These are phyloP conservation scores for Eupsilia transversa DNA, from an alignment of 2,888 invertebrate species.

Conservation along the genomic window DNA sequence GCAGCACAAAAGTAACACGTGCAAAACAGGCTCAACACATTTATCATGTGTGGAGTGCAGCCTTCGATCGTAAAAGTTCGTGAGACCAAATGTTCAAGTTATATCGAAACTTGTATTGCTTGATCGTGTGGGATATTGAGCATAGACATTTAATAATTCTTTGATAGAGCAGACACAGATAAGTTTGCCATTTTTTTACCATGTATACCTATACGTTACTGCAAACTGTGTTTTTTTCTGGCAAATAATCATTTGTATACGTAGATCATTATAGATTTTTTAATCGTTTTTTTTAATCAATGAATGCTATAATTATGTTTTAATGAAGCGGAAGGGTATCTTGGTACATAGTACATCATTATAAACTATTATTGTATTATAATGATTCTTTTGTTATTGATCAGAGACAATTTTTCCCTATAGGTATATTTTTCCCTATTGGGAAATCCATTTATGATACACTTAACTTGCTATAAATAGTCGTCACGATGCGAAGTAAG, in stretches of 20 bases:
- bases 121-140: slow-evolving; percentile 5
- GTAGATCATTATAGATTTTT: slow-evolving; percentile 13
- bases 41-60: slow-evolving; percentile 49
- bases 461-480: slow-evolving; percentile 37
- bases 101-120: slow-evolving; percentile 44
- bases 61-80: slow-evolving; percentile 62
- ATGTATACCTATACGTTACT: slow-evolving; percentile 10
- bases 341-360: slow-evolving; percentile 9
- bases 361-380: slow-evolving; percentile 11
- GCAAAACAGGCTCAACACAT: slow-evolving; percentile 51
- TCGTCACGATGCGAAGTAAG: slow-evolving; percentile 54
- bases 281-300: slow-evolving; percentile 22
- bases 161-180: not conserved
- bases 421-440: not conserved
- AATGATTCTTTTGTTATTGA: not conserved
- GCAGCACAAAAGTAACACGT: slow-evolving; percentile 47
- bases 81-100: slow-evolving; percentile 39
- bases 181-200: slow-evolving; percentile 4
- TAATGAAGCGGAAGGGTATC: slow-evolving; percentile 33
- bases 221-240: slow-evolving; percentile 7
- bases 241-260: slow-evolving; percentile 17
- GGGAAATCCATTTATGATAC: slow-evolving; percentile 13
- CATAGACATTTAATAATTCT: slow-evolving; percentile 3
- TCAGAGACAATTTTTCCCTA: not conserved
- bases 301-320: slow-evolving; percentile 12